These are phyloP conservation scores for Bombus huntii DNA, from an alignment of 1,140 invertebrate genomes.

Conservation along the genomic window DNA sequence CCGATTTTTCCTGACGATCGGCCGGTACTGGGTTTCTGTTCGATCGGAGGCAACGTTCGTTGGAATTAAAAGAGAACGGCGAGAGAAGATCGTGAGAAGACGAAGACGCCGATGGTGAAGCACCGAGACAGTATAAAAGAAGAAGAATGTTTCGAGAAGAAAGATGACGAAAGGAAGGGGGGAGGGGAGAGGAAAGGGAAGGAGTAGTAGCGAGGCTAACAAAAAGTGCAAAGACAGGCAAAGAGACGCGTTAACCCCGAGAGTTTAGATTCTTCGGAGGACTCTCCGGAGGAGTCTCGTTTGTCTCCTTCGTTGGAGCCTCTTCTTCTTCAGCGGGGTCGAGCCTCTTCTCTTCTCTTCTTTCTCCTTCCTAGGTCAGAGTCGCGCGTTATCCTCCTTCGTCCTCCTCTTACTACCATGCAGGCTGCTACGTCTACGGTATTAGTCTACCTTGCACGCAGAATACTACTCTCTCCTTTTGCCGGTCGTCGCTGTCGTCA, in stretches of 20 bases:
- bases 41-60: background rate
- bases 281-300: slow-evolving; percentile 49
- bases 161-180: slow-evolving; percentile 33
- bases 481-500: background rate
- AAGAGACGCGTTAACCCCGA: slow-evolving; percentile 46
- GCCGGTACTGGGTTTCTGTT: background rate
- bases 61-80: slow-evolving; percentile 9
- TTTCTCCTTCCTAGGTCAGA: slow-evolving; percentile 30
- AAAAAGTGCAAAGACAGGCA: slow-evolving; percentile 34
- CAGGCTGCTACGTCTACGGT: slow-evolving; percentile 13
- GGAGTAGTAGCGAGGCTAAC: slow-evolving; percentile 12
- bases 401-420: slow-evolving; percentile 14
- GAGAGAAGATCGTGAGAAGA: slow-evolving; percentile 12
- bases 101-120: slow-evolving; percentile 8
- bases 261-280: slow-evolving; percentile 62
- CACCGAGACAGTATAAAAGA: slow-evolving; percentile 8
- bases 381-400: slow-evolving; percentile 37
- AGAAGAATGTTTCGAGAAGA: slow-evolving; percentile 38
- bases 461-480: background rate
- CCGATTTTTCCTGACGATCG: background rate
- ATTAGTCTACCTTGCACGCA: slow-evolving; percentile 46
- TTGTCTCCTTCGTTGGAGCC: slow-evolving; percentile 61
- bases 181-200: background rate
- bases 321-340: slow-evolving; percentile 17
- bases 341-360: slow-evolving; percentile 10